A percentile compares a stretch with the other conserved stretches of the same genome.
Evolutionary conservation across 2,797 vertebrate species (phyloP).

Genomic region (Pachyuromys duprasi): DNA sequence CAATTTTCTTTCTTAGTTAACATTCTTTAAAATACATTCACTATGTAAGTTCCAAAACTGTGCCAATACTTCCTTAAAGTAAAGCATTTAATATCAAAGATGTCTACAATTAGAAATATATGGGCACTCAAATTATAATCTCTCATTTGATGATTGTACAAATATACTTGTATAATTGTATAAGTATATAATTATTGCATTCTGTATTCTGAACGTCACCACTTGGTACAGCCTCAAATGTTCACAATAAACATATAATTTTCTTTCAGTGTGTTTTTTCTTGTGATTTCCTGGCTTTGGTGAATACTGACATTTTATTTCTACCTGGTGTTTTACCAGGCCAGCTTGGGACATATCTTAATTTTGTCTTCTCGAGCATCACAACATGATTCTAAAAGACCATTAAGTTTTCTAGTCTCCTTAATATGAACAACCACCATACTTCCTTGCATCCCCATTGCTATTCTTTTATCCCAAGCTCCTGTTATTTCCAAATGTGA

Average conservation of each 20-base stretch:
- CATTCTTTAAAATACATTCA: not conserved
- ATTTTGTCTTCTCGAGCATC: not conserved
- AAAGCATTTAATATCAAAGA: not conserved
- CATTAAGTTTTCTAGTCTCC: not conserved
- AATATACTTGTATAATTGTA: not conserved
- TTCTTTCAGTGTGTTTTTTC: not conserved
- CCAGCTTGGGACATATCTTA: not conserved
- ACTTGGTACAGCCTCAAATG: not conserved
- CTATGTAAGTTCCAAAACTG: accelerated
- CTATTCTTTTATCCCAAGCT: not conserved
- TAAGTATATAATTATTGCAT: not conserved
- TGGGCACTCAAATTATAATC: not conserved
- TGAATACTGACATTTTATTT: not conserved
- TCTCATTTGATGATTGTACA: not conserved
- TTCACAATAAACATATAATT: not conserved
- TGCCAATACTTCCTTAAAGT: not conserved
- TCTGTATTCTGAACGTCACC: not conserved
- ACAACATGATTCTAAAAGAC: not conserved
- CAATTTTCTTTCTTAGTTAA: not conserved
- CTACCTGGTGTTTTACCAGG: not conserved
- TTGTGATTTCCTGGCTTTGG: not conserved
- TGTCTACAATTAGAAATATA: not conserved
- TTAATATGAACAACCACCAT: not conserved
- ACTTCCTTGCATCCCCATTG: not conserved
- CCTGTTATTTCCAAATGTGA: not conserved